Base-by-base conservation (phyloP, 2,888 invertebrate genomes). In the Lypha dubia region DNA sequence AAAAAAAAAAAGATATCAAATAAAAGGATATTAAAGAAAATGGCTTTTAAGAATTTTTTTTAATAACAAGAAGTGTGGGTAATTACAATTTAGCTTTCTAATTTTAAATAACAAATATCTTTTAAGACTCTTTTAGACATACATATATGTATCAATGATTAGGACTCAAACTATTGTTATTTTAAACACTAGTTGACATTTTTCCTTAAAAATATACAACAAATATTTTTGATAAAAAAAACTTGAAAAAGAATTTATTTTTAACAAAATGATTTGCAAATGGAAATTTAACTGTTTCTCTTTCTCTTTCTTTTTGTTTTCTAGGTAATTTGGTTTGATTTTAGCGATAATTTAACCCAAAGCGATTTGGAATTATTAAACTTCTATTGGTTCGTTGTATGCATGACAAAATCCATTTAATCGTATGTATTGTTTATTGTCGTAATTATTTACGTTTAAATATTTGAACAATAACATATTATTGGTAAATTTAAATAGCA, bases 251-350 rank as follows among this genome's bases (percentile, higher is more conserved):
- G 2, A 11, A 38, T 9, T 38, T 6, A 32, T 6, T 32, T 32
- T n/a, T 8, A 15, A 63, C 24, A 24, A 35, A 28, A 35, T 22
- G n/a, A 38, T 51, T 24, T 62, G 35, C 62, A 62, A 53, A 73
- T 49, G 22, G 22, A 13, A 8, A 60, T 46, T 3, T 9, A 32
- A 41, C 8, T n/a, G 22, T 51, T 75, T 49, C n/a, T 49, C n/a
- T 46, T 6, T 17, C 11, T 67, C 1, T 49, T 13, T 46, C 9
- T 17, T 5, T 67, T 71, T 22, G 46, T 44, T 67, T 77, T 51
- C 5, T 13, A 77, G 76, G 76, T 77, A 56, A 65, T 60, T 15
- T 17, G 62, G 17, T 20, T 17, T 51, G 15, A 28, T 22, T 67
- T 32, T 32, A n/a, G 20, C 3, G 6, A 62, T 22, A 28, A 28